Conservation (phyloP, 2,797 vertebrate genomes). For the Enteromius afrohamiltoni region DNA sequence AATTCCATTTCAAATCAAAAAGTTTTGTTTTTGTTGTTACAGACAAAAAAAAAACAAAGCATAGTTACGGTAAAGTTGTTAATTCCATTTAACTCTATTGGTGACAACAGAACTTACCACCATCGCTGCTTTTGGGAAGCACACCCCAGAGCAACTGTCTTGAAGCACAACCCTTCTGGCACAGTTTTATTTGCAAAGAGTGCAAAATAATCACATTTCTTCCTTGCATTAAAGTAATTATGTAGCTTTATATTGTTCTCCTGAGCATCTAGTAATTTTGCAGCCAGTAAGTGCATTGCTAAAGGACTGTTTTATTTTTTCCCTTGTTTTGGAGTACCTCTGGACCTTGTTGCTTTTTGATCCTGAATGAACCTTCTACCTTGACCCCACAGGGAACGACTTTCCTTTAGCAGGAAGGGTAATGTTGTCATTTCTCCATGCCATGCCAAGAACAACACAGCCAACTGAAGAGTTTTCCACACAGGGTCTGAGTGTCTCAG, state of each 20-base stretch:
- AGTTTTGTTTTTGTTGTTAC: constrained; percentile 7
- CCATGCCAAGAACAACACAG: constrained; percentile 75
- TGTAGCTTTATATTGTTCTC: constrained; percentile 50
- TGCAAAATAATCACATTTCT: constrained; percentile 26
- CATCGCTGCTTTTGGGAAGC: no score
- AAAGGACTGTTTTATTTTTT: neutral
- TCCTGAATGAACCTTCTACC: constrained; percentile 70
- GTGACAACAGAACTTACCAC: neutral
- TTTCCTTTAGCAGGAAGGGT: constrained; percentile 74
- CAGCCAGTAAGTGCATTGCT: constrained; percentile 19
- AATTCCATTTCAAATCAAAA: neutral
- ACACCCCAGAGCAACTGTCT: constrained; percentile 8
- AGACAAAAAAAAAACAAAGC: neutral
- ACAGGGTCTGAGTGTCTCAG: constrained; percentile 56
- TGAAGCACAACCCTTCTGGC: constrained; percentile 33
- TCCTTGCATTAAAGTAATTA: constrained; percentile 37
- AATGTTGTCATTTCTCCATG: constrained; percentile 68
- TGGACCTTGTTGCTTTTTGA: constrained; percentile 66
- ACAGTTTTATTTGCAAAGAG: constrained; percentile 37
- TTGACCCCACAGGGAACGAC: constrained; percentile 71
- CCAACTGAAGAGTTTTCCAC: constrained; percentile 71
- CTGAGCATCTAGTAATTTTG: constrained; percentile 13
- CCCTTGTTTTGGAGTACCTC: constrained; percentile 55
- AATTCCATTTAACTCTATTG: no score
- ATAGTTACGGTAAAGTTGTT: neutral